Base-by-base conservation (phyloP, 64 coral and sea anemone species). In the Dendrophyllia cribrosa region DNA sequence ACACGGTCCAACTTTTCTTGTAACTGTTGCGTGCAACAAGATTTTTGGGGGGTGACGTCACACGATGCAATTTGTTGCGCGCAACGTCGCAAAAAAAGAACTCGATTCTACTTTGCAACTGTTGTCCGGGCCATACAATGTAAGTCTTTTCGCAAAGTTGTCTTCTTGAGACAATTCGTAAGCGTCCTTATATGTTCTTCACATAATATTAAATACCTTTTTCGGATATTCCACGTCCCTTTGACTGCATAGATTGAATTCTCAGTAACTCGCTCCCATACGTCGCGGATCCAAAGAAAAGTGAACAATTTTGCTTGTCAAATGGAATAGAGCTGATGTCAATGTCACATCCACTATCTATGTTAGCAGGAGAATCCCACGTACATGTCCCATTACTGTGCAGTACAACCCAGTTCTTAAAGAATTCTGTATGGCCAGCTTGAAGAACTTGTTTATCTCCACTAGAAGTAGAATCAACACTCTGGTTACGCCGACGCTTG, bases 231-330 rank as follows among this genome's bases (percentile, higher is more conserved):
- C 3, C 9, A 13, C 43, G 70, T 45, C 9, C 25, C 23, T 45
- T 45, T 3, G 78, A 24, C 5, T 16, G 13, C 43, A 82, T 82
- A 34, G 62, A 46, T 23, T 68, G 13, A 23, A 96, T 91, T 24
- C 15, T 13, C 21, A 96, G 76, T 44, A 91, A 13, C 49, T 90
- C 34, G 47, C 77, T 77, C 67, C 92, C 95, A 53, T 88, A 92
- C 1, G 86, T 93, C 86, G 86, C 88, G 2, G 95, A 96, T 2
- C 78, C 95, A 52, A 96, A 96, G 0, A 72, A 52, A 72, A 96
- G 75, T 3, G 85, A 77, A 79, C 95, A 96, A 2, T 66, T 67
- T 64, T 96, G 95, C 4, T 72, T 21, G 43, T 96, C 86, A 25
- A 96, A 96, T 25, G 95, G 90, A 59, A 96, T 92, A 43, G 67